phyloP scores from a whole-genome alignment of 2,113 vertebrate species.

The Ginglymostoma cirratum region DNA sequence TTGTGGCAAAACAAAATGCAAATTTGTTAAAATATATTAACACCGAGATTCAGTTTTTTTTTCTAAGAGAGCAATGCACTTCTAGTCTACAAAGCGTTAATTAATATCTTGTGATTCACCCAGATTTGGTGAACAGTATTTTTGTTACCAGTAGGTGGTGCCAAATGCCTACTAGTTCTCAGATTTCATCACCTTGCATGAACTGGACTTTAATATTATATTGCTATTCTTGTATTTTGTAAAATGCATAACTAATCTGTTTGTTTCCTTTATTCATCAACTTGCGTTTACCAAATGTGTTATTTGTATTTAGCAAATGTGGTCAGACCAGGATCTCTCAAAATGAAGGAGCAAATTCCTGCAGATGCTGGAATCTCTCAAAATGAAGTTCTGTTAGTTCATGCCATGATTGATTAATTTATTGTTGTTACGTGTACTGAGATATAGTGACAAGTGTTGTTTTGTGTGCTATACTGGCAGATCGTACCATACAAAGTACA shows the following conservation, averaged over 20 bases:
- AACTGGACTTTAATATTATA: neutral
- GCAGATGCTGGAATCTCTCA: neutral
- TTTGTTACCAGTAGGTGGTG: conserved; percentile 21
- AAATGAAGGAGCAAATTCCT: neutral
- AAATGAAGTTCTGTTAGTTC: neutral
- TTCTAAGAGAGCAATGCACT: too few relatives aligned
- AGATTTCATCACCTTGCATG: neutral
- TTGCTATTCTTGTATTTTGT: neutral
- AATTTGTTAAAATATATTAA: neutral
- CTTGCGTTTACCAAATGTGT: neutral
- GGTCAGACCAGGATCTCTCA: neutral
- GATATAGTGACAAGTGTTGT: too few relatives aligned
- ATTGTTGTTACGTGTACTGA: too few relatives aligned
- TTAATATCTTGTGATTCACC: neutral
- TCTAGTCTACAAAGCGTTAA: neutral
- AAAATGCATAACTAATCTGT: too few relatives aligned
- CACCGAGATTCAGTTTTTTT: neutral
- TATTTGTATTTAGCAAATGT: neutral
- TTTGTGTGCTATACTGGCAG: too few relatives aligned
- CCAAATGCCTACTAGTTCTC: neutral
- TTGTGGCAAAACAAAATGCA: neutral
- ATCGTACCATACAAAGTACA: too few relatives aligned
- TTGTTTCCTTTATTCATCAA: neutral
- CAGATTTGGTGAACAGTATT: neutral
- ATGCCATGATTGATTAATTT: too few relatives aligned